These are phyloP conservation scores for Calcarius lapponicus DNA, from an alignment of 2,797 vertebrate genomes.

Conservation along the genomic window DNA sequence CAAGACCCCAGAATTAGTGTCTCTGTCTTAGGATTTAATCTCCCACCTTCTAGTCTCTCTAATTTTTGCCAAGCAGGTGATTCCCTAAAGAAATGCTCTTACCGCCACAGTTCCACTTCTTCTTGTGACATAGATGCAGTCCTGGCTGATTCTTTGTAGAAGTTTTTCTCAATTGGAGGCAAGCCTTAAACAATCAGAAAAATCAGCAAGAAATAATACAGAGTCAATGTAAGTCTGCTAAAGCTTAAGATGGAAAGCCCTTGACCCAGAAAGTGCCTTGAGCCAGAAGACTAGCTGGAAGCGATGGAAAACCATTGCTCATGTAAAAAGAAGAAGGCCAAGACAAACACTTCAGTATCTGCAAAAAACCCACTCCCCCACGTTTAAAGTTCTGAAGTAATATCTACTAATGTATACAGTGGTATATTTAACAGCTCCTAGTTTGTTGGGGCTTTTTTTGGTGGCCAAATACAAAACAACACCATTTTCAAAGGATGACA, in stretches of 20 bases:
- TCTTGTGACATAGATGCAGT: constrained; percentile 81
- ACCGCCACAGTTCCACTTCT: constrained; percentile 88
- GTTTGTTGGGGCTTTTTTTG: neutral
- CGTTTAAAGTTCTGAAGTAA: neutral
- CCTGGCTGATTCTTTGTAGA: constrained; percentile 85
- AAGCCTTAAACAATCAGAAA: constrained; percentile 77
- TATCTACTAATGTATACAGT: neutral
- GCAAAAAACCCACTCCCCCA: neutral
- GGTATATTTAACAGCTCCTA: neutral
- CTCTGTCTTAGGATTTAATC: neutral
- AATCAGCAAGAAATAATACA: neutral
- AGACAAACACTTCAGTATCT: neutral
- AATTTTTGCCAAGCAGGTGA: neutral
- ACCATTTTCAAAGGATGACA: neutral
- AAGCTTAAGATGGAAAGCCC: neutral
- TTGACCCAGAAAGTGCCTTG: neutral
- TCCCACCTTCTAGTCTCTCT: neutral
- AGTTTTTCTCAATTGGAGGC: constrained; percentile 87
- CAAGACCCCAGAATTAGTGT: neutral
- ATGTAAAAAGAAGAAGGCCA: neutral
- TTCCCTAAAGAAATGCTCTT: constrained; percentile 19
- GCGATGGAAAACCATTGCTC: neutral
- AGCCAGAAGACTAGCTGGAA: neutral
- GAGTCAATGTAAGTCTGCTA: neutral
- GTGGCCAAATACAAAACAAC: neutral